These are phyloP conservation scores for Macrosiphum euphorbiae DNA, from an alignment of 2,888 invertebrate species.

Conservation along the genomic window DNA sequence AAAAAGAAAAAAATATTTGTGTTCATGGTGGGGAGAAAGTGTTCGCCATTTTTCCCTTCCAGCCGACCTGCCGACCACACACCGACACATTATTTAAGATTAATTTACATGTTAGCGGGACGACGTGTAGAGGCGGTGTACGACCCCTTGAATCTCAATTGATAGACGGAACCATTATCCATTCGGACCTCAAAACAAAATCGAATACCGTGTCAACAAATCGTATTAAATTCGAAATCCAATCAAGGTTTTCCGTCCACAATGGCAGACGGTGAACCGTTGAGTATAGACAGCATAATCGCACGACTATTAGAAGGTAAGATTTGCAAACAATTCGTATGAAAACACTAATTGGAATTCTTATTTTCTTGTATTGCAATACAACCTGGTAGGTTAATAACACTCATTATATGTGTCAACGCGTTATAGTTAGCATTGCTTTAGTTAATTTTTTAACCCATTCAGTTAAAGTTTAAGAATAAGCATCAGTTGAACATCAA, in stretches of 20 bases:
- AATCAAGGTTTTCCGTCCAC: slow-evolving; percentile 40
- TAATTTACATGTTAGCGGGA: slow-evolving; percentile 61
- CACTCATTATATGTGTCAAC: not conserved
- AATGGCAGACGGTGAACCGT: slow-evolving; percentile 92
- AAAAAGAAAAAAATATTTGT: slow-evolving; percentile 23
- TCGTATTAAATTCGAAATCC: not conserved
- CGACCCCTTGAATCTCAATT: slow-evolving; percentile 39
- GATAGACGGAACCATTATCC: slow-evolving; percentile 21
- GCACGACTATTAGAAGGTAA: slow-evolving; percentile 96
- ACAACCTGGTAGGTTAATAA: not conserved
- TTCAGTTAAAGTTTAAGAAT: not conserved
- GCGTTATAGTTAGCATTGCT: not conserved
- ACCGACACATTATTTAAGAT: slow-evolving; percentile 44
- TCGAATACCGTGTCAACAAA: not conserved
- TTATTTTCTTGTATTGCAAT: not conserved
- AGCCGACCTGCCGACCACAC: slow-evolving; percentile 4
- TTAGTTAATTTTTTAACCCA: not conserved
- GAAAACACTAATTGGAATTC: not conserved
- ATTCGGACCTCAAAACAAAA: not conserved
- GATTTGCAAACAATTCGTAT: slow-evolving; percentile 67
- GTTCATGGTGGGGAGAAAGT: slow-evolving; percentile 56
- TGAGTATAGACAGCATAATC: slow-evolving; percentile 97
- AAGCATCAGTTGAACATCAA: not conserved
- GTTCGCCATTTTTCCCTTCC: slow-evolving; percentile 64
- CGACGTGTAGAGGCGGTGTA: slow-evolving; percentile 45